Evolutionary conservation across 2,888 invertebrate species (phyloP).

Genomic region (Venusia cambrica): DNA sequence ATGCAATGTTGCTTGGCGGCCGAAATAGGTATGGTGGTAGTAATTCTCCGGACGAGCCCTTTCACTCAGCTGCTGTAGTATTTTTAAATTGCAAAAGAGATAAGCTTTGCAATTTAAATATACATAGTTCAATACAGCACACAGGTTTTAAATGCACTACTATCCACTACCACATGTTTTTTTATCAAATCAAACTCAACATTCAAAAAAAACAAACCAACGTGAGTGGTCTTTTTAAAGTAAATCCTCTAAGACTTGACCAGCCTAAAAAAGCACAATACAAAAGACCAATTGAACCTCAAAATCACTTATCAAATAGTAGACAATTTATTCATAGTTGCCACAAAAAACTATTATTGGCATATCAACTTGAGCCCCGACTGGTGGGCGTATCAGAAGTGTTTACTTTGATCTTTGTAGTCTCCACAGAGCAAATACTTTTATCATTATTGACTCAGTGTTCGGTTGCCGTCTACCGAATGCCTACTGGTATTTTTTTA

Average conservation of each 20-base stretch:
- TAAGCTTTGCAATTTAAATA: too few species aligned
- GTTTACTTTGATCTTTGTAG: constrained; percentile 74
- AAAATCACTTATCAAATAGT: constrained; percentile 24
- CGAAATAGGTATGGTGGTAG: too few species aligned
- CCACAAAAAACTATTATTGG: constrained; percentile 33
- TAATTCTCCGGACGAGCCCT: too few species aligned
- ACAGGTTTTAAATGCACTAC: too few species aligned
- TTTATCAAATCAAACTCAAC: too few species aligned
- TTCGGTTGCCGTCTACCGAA: constrained; percentile 66
- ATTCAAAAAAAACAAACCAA: too few species aligned
- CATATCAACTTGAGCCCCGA: constrained; percentile 49
- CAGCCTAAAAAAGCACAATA: constrained; percentile 10
- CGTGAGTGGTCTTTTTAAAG: neutral
- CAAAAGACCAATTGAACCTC: constrained; percentile 19
- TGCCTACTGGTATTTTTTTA: constrained; percentile 52
- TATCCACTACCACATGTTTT: too few species aligned
- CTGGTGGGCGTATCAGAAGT: constrained; percentile 64
- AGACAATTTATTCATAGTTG: constrained; percentile 24
- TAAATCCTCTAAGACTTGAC: constrained; percentile 5
- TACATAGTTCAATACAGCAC: too few species aligned
- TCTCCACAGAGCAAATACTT: constrained; percentile 72
- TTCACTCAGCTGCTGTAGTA: too few species aligned
- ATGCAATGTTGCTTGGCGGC: too few species aligned
- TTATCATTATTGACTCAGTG: constrained; percentile 74
- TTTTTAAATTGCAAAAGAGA: too few species aligned